Percentiles rank a stretch among this genome's conserved stretches.
Conservation (phyloP, 1,140 invertebrate species). For the Stegodyphus dumicola region DNA sequence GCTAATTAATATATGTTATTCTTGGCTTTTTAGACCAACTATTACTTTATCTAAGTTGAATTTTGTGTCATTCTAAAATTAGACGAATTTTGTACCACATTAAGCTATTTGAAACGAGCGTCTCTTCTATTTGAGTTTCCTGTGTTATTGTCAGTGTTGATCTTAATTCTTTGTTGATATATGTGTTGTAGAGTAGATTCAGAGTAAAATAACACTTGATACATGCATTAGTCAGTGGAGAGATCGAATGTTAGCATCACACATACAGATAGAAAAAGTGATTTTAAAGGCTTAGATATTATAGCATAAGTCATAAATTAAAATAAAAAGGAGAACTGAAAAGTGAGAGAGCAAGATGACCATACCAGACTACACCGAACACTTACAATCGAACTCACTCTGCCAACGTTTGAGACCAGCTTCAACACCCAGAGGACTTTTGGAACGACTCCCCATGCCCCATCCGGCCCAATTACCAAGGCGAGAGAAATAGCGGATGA, state of each 20-base stretch:
- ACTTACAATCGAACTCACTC: conserved; percentile 64
- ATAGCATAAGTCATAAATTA: neutral
- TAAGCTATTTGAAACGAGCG: no score
- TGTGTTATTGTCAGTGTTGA: no score
- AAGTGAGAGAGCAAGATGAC: conserved; percentile 10
- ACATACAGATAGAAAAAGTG: neutral
- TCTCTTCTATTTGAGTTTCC: no score
- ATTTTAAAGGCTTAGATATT: neutral
- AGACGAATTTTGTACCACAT: no score
- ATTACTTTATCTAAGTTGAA: no score
- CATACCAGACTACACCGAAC: conserved; percentile 53
- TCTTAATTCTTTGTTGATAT: no score
- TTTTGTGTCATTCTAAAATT: no score
- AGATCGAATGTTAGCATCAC: conserved; percentile 1
- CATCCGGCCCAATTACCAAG: conserved; percentile 86
- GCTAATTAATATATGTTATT: no score
- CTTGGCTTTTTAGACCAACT: no score
- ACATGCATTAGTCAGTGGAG: no score
- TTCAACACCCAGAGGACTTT: conserved; percentile 81
- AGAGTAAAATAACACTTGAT: no score
- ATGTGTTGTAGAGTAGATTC: no score
- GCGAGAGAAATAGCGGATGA: conserved; percentile 88
- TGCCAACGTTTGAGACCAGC: conserved; percentile 63
- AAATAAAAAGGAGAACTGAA: neutral
- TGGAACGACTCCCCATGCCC: conserved; percentile 71